These are phyloP conservation scores for Diplodus puntazzo DNA, from an alignment of 2,797 vertebrate species.

Conservation along the genomic window DNA sequence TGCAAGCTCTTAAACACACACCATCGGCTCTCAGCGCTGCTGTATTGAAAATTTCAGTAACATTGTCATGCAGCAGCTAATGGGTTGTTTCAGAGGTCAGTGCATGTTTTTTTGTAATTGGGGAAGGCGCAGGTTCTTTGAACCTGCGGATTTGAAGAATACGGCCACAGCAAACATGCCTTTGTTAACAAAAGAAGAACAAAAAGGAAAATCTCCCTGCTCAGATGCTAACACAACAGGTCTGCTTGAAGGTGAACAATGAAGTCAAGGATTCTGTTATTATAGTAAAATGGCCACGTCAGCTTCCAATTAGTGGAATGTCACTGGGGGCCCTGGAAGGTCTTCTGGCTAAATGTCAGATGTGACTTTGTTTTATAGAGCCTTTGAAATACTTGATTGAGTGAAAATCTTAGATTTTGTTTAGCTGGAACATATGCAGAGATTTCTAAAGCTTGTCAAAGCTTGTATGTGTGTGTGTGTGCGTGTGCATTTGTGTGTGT, in stretches of 20 bases:
- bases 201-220: background rate
- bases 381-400: slow-evolving; percentile 5
- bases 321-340: background rate
- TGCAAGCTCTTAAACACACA: background rate
- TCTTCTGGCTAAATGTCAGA: slow-evolving; percentile 42
- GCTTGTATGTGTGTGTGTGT: background rate
- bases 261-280: slow-evolving; percentile 11
- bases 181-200: slow-evolving; percentile 40
- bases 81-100: slow-evolving; percentile 35
- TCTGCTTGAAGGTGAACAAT: slow-evolving; percentile 18
- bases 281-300: slow-evolving; percentile 14
- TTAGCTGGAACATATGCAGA: slow-evolving; percentile 4
- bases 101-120: background rate
- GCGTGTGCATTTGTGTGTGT: background rate
- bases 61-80: slow-evolving; percentile 24
- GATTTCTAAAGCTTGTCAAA: background rate
- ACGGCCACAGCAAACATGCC: slow-evolving; percentile 35
- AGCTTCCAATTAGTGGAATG: slow-evolving; percentile 37
- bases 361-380: slow-evolving; percentile 4
- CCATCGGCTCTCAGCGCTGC: background rate
- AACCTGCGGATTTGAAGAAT: slow-evolving; percentile 34
- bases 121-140: too few relatives aligned
- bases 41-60: background rate
- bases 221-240: slow-evolving; percentile 12
- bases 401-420: background rate